Base-by-base conservation (phyloP, 2,113 vertebrate species). In the Chitala chitala region DNA sequence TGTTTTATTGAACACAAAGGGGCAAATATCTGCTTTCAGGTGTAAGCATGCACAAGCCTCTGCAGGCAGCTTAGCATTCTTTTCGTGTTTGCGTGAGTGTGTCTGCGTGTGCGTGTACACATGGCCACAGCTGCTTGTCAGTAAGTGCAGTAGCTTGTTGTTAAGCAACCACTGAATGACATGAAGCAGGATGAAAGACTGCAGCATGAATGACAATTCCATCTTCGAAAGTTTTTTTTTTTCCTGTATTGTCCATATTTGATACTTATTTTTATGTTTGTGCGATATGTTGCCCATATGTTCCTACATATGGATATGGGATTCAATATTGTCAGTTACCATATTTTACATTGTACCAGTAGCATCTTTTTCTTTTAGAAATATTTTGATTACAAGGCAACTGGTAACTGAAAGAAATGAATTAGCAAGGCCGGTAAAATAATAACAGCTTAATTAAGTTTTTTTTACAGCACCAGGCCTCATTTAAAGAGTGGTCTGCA, bases 241-340 rank as follows among this genome's bases (percentile, higher is more conserved):
- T 59, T 66, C 15, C 29, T 48, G 64, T 42, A 68, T 68, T 68
- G 22, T 48, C 22, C n/a, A 10, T 68, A 29, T 48, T 68, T 46
- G 44, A 38, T 48, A 6, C 46, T 68, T 48, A 29, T 24, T 7
- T 68, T 46, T 68, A 38, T 68, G 46, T 68, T 68, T 68, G 64
- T 42, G 3, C 40, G 42, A 36, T 68, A 5, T n/a, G 42, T 48
- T 68, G 24, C 40, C 42, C 24, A 42, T 68, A 68, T 29, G 38
- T 46, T 29, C 42, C 64, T 48, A 13, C 38, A 42, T 68, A 42
- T 68, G 24, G 24, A 46, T 46, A 42, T 24, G 40, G 10, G 40
- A 68, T 68, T 68, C 42, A 15, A 68, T 42, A 68, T 48, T 68
- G 64, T 68, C 64, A 68, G n/a, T 68, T 68, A n/a, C n/a, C n/a